A percentile compares a stretch with the other conserved stretches of the same genome.
Conservation (phyloP, 2,888 invertebrate species). For the Agrotis puta region DNA sequence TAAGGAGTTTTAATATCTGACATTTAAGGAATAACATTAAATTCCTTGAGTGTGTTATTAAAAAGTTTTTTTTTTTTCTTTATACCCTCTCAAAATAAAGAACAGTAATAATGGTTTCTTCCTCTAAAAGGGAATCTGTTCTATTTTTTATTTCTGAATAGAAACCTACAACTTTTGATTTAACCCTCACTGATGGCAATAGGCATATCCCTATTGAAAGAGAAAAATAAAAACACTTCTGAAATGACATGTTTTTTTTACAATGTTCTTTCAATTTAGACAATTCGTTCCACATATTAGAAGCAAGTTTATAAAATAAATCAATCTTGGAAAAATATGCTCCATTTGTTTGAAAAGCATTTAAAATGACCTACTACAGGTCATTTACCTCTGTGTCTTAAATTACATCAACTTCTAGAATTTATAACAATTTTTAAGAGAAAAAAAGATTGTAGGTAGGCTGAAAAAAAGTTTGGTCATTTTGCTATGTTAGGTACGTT, state of each 20-base stretch:
- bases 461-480: background rate
- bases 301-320: background rate
- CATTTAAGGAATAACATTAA: background rate
- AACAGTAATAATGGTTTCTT: background rate
- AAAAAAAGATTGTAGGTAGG: background rate
- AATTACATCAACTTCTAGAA: background rate
- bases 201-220: too few relatives aligned
- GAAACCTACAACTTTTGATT: too few relatives aligned
- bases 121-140: too few relatives aligned
- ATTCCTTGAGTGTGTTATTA: background rate
- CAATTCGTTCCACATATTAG: too few relatives aligned
- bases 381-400: background rate
- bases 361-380: background rate
- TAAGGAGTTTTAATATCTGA: background rate
- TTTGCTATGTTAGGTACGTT: background rate
- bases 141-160: too few relatives aligned
- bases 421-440: background rate
- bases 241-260: too few relatives aligned
- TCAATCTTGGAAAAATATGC: constrained; percentile 3
- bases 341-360: constrained; percentile 1
- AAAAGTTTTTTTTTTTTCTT: background rate
- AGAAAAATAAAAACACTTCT: too few relatives aligned
- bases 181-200: too few relatives aligned
- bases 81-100: background rate
- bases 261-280: too few relatives aligned